phyloP scores from a whole-genome alignment of 2,797 vertebrate genomes.

The Cuniculus paca region DNA sequence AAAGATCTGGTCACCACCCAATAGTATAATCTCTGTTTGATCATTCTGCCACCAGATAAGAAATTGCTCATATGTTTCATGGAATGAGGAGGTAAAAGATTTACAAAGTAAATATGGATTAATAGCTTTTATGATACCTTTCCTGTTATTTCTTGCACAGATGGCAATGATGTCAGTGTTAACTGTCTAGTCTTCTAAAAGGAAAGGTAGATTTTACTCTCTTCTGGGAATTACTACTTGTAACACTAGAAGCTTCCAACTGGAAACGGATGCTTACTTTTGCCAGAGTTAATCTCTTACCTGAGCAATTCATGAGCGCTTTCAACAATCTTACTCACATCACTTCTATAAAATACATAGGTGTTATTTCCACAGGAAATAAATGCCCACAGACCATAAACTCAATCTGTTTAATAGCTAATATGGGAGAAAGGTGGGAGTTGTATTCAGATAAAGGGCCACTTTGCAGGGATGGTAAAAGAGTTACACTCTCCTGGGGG shows the following conservation, averaged over 20 bases:
- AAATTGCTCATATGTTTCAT: background rate
- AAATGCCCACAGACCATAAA: slow-evolving; percentile 75
- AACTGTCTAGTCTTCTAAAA: background rate
- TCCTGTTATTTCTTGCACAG: background rate
- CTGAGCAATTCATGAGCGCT: slow-evolving; percentile 79
- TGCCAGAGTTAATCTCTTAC: slow-evolving; percentile 73
- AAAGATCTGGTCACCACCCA: background rate
- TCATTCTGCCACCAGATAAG: slow-evolving; percentile 8
- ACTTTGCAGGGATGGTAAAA: slow-evolving; percentile 10
- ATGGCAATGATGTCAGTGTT: background rate
- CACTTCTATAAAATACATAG: slow-evolving; percentile 72
- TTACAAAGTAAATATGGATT: background rate
- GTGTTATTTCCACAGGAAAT: slow-evolving; percentile 80
- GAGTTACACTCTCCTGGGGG: background rate
- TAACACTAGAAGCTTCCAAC: slow-evolving; percentile 64
- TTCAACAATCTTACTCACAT: slow-evolving; percentile 75
- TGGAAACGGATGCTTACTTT: slow-evolving; percentile 74
- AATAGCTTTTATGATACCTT: background rate
- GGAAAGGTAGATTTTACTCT: background rate
- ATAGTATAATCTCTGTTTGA: background rate
- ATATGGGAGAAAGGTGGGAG: slow-evolving; percentile 57
- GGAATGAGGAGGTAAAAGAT: slow-evolving; percentile 11
- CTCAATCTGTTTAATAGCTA: slow-evolving; percentile 76
- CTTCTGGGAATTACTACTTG: slow-evolving; percentile 61
- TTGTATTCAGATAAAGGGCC: slow-evolving; percentile 58